Percentiles rank a stretch among this genome's conserved stretches.
Conservation (phyloP, 2,888 invertebrate species). For the Leucophenga montana region DNA sequence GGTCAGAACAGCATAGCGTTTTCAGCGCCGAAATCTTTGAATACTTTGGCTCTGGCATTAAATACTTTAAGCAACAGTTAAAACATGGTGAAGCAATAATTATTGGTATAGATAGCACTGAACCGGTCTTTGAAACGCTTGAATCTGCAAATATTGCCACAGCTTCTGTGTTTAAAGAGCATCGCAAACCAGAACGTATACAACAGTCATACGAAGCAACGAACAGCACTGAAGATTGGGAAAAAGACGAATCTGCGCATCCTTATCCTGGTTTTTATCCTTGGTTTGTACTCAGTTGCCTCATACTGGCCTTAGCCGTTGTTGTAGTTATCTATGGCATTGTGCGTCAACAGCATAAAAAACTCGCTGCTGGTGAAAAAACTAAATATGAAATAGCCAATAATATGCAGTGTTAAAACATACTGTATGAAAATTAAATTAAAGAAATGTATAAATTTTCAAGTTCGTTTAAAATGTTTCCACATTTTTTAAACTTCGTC, state of each 20-base stretch:
- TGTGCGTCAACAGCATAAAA: conserved; percentile 41
- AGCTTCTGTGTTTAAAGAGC: conserved; percentile 50
- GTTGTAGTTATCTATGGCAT: conserved; percentile 52
- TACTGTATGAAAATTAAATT: too few relatives aligned
- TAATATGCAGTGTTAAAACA: conserved; percentile 21
- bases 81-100: conserved; percentile 52
- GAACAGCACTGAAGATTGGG: conserved; percentile 45
- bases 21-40: conserved; percentile 67
- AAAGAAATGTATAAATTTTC: too few relatives aligned
- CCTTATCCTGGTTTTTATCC: conserved; percentile 60
- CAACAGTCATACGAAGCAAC: neutral
- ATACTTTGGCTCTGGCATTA: conserved; percentile 64
- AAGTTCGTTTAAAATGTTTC: too few relatives aligned
- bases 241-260: conserved; percentile 7
- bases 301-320: conserved; percentile 53
- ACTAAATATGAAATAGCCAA: conserved; percentile 8
- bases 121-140: conserved; percentile 64
- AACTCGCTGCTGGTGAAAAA: neutral
- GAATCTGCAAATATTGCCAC: conserved; percentile 55
- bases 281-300: conserved; percentile 58
- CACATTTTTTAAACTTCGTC: too few relatives aligned
- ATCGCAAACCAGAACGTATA: neutral
- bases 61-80: conserved; percentile 56
- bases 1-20: conserved; percentile 63
- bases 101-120: conserved; percentile 61